These are phyloP conservation scores for Macroteleia sp. DNA, from an alignment of 2,888 invertebrate genomes.

Conservation along the genomic window DNA sequence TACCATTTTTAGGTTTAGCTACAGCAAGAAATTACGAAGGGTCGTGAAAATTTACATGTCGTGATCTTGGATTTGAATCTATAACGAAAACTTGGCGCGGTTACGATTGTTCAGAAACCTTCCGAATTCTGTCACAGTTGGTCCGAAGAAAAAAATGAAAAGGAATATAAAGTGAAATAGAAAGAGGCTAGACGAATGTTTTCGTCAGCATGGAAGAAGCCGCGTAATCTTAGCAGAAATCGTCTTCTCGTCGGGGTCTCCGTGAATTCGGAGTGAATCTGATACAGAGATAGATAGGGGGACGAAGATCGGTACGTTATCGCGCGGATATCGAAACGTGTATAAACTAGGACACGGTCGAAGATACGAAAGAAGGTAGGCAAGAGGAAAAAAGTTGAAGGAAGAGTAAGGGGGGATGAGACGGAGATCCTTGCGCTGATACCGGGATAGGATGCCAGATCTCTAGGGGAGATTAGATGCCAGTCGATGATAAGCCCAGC, in stretches of 20 bases:
- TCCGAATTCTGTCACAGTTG: conserved; percentile 12
- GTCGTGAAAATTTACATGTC: no score
- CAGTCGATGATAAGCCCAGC: conserved; percentile 75
- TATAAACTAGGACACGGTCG: conserved; percentile 77
- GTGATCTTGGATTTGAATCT: conserved; percentile 16
- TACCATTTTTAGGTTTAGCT: no score
- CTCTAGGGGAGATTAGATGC: conserved; percentile 80
- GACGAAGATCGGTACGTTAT: conserved; percentile 57
- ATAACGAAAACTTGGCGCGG: conserved; percentile 7
- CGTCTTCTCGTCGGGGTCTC: conserved; percentile 47
- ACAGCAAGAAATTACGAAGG: no score
- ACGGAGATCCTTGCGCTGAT: conserved; percentile 77
- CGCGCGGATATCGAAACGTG: conserved; percentile 78
- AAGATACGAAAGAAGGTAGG: conserved; percentile 59
- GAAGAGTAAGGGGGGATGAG: conserved; percentile 8
- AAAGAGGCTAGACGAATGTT: conserved; percentile 25
- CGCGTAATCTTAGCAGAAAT: conserved; percentile 43
- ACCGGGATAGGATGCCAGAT: conserved; percentile 82
- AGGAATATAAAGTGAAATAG: conserved; percentile 7
- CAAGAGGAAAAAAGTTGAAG: conserved; percentile 29
- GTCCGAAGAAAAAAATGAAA: conserved; percentile 2
- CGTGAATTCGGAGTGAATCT: conserved; percentile 59
- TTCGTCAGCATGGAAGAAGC: conserved; percentile 29
- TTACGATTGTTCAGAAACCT: conserved; percentile 14
- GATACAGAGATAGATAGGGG: conserved; percentile 52